phyloP scores from a whole-genome alignment of 2,888 invertebrate genomes.

The Opisthograptis luteolata region DNA sequence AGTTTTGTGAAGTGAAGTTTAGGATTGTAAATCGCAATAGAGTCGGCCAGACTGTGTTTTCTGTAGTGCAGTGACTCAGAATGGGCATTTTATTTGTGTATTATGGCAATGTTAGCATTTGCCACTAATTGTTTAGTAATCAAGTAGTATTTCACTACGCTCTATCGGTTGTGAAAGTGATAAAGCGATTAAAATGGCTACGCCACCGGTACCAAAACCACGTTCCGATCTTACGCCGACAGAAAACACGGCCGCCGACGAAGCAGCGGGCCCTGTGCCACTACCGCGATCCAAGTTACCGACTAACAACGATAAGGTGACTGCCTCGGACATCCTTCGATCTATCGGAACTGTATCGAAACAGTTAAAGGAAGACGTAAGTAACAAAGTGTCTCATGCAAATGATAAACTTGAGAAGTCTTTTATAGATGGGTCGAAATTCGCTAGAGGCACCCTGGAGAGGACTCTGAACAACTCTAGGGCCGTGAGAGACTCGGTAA shows the following conservation, averaged over 20 bases:
- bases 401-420: constrained; percentile 72
- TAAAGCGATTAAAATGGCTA: constrained; percentile 56
- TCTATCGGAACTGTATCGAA: constrained; percentile 83
- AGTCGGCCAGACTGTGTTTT: too few relatives aligned
- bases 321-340: constrained; percentile 74
- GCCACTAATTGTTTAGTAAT: neutral
- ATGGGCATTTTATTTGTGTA: neutral
- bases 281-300: constrained; percentile 76
- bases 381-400: constrained; percentile 75
- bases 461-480: constrained; percentile 77
- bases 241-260: constrained; percentile 3
- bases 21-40: too few relatives aligned
- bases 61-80: neutral
- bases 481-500: constrained; percentile 79
- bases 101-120: constrained; percentile 1
- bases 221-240: constrained; percentile 54
- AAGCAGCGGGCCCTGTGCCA: constrained; percentile 78
- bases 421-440: constrained; percentile 66
- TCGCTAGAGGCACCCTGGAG: constrained; percentile 76
- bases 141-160: too few relatives aligned
- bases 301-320: constrained; percentile 55
- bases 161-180: neutral
- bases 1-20: too few relatives aligned
- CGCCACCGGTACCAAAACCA: constrained; percentile 75
- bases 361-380: constrained; percentile 83